Evolutionary conservation across 1,140 invertebrate genomes (phyloP), one percentile per base, ranked within the genome.

Genomic region (Heliconius nattereri): DNA sequence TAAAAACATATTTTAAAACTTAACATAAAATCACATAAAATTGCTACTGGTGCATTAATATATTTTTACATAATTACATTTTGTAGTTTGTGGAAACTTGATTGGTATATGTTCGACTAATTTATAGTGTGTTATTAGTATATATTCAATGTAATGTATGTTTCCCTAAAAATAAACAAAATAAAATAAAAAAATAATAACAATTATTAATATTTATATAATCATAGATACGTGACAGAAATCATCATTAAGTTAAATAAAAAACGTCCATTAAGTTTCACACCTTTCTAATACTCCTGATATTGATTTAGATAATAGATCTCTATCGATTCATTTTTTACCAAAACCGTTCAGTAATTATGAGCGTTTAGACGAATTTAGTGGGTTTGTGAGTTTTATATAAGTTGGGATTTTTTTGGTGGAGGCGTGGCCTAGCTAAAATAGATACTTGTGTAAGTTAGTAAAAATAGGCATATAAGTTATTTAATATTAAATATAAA

Each of bases 251-350:
- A 66, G 3, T 26, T 29, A 66, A 66, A 66, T 60, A 60, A 66
- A 78, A 73, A 54, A 66, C 20, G 57, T 8, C 78, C 78, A 79
- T 83, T 81, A 83, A 66, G 78, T 76, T 80, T 80, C 83, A 85
- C 83, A 87, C 85, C 82, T 86, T 86, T 85, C 74, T 71, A 80
- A 80, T 75, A 78, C 80, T 80, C 80, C 73, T 85, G 90, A 92
- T 92, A 90, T 91, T 89, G 90, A 90, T 89, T 89, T 86, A 90
- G 89, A 92, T 92, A 91, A 90, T 90, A 89, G 88, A 90, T 90
- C 76, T 84, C 81, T 86, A 87, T 91, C 85, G 86, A 90, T 88
- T 87, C 81, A 81, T 84, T 90, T 89, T 87, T 35, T 35, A 35
- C 32, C 32, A 35, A 35, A 35, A 35, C 32, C 32, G 32, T 35